A percentile compares a stretch with the other conserved stretches of the same genome.
Evolutionary conservation across 1,140 invertebrate species (phyloP).

Genomic region (Laodelphax striatellus): DNA sequence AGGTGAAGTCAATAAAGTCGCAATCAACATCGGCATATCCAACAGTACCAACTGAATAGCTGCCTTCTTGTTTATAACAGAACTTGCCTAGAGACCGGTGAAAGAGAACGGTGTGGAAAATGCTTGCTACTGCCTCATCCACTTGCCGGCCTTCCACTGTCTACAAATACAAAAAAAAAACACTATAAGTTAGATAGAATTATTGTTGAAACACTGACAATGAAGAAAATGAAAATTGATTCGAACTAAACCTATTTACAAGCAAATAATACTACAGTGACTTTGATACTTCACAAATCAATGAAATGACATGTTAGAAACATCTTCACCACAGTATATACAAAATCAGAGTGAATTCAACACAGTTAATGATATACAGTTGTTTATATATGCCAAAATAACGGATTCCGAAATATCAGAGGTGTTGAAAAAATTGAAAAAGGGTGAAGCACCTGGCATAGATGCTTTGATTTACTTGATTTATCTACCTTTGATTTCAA

Average conservation of each 20-base stretch:
- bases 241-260: neutral
- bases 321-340: too few species aligned
- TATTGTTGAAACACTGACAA: neutral
- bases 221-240: neutral
- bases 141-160: slow-evolving; percentile 86
- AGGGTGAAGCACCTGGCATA: too few species aligned
- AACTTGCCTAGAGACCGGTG: slow-evolving; percentile 92
- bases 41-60: slow-evolving; percentile 88
- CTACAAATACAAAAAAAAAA: slow-evolving; percentile 26
- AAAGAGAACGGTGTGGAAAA: slow-evolving; percentile 92
- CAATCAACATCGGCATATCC: slow-evolving; percentile 93
- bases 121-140: slow-evolving; percentile 84
- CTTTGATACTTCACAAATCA: too few species aligned
- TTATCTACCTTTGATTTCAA: too few species aligned
- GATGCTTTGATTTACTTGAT: too few species aligned
- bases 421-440: too few species aligned
- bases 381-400: too few species aligned
- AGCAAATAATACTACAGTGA: too few species aligned
- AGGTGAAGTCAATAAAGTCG: slow-evolving; percentile 94
- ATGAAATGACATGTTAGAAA: too few species aligned
- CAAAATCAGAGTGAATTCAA: too few species aligned
- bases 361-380: too few species aligned
- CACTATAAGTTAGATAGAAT: neutral
- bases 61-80: slow-evolving; percentile 83
- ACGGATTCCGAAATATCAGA: too few species aligned